Percentiles rank a stretch among this genome's conserved stretches.
Evolutionary conservation across 2,797 vertebrate species (phyloP).

Genomic region (Diglossa cyanea): DNA sequence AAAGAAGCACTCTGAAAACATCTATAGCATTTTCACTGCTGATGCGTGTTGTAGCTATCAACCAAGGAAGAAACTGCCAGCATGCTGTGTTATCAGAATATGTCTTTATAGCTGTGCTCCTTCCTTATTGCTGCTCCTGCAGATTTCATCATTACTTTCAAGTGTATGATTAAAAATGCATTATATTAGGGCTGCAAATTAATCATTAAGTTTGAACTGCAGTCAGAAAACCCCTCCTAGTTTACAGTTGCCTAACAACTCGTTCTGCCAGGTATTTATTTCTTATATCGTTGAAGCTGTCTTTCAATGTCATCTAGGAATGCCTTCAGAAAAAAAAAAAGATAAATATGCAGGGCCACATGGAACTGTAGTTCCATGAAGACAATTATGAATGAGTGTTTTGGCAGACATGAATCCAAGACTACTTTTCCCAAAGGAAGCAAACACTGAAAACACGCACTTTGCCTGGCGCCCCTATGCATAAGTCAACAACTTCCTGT

Average conservation of each 20-base stretch:
- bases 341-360: neutral
- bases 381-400: neutral
- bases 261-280: neutral
- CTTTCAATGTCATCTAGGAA: neutral
- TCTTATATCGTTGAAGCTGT: neutral
- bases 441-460: neutral
- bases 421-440: conserved; percentile 22
- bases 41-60: neutral
- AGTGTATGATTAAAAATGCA: neutral
- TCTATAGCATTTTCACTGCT: neutral
- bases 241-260: neutral
- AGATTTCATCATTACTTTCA: conserved; percentile 6
- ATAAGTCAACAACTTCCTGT: conserved; percentile 17
- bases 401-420: neutral
- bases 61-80: neutral
- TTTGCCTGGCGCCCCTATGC: neutral
- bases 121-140: conserved; percentile 32
- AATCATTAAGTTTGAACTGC: neutral
- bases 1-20: neutral
- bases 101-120: neutral
- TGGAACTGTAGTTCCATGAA: neutral
- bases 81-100: neutral
- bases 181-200: neutral
- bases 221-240: neutral
- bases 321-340: neutral